Base-by-base conservation (phyloP, 1,140 invertebrate genomes). In the Philopotamus ludificatus region DNA sequence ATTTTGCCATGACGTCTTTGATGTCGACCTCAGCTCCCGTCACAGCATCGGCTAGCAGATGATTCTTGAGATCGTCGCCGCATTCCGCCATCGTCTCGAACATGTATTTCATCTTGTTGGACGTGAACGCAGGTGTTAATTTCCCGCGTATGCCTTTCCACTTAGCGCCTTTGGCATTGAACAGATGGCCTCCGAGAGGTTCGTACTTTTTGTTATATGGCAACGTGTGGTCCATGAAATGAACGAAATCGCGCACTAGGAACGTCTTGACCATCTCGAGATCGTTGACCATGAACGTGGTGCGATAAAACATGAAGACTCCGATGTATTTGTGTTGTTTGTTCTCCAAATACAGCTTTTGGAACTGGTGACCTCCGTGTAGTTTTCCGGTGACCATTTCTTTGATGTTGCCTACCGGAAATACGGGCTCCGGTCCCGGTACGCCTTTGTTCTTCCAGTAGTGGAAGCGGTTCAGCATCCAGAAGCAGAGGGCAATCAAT, bases 191-290 rank as follows among this genome's bases (percentile, higher is more conserved):
- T 8, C 79, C 76, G 0, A 84, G 65, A 0, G 81, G 82, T 72
- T 85, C 79, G n/a, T 74, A 74, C 34, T 79, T 73, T 10, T 77
- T 77, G 61, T 82, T 80, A 15, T 78, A 73, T 42, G 74, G 72
- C 0, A 79, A 51, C 0, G 77, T 78, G 3, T 81, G 79, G 67
- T 83, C 79, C 20, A 74, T 64, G 45, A 86, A 86, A 22, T 76
- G 67, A 28, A 77, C 70, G 42, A 85, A 87, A 66, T 87, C 84
- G 67, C 82, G 85, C 1, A 84, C 77, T 16, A 88, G 63, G 1
- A 89, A 78, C 10, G 77, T 73, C 66, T 85, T 86, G 0, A 87
- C 78, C 0, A 89, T 68, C 1, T 85, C 81, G 16, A 84, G 74
- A 70, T 88, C 84, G 7, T 81, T 74, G 1, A 84, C 45, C 1